Evolutionary conservation across 2,113 vertebrate genomes (phyloP).

Genomic region (Cyanoderma ruficeps): DNA sequence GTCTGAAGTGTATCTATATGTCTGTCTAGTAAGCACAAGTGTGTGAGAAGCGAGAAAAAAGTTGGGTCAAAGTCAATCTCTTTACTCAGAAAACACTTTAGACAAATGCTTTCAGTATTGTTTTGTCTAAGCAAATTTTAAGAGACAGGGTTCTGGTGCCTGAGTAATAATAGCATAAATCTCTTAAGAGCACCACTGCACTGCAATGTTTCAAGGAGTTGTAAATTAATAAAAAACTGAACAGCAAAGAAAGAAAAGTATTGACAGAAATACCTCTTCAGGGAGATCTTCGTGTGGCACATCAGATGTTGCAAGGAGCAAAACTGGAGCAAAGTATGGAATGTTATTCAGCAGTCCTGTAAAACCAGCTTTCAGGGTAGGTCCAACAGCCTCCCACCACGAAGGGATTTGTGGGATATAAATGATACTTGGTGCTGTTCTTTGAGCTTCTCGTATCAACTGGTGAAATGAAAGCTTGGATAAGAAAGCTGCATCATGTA

Average conservation of each 20-base stretch:
- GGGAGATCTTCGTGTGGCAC: slow-evolving; percentile 60
- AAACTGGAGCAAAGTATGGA: slow-evolving; percentile 90
- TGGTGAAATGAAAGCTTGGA: slow-evolving; percentile 49
- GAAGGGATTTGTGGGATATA: slow-evolving; percentile 88
- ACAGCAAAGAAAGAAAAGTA: not conserved
- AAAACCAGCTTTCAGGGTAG: slow-evolving; percentile 86
- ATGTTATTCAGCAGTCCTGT: slow-evolving; percentile 86
- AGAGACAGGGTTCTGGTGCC: not conserved
- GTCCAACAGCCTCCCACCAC: slow-evolving; percentile 91
- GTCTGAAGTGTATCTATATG: not conserved
- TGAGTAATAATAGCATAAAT: not conserved
- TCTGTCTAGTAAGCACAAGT: not conserved
- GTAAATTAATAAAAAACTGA: not conserved
- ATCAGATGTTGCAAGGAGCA: slow-evolving; percentile 91
- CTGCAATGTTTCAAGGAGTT: not conserved
- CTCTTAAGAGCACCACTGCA: not conserved
- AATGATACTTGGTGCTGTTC: slow-evolving; percentile 89
- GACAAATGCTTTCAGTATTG: not conserved
- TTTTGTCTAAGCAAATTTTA: not conserved
- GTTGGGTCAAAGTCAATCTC: not conserved
- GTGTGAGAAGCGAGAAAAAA: not conserved
- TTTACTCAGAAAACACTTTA: not conserved
- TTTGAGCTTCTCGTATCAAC: slow-evolving; percentile 90
- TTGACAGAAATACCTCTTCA: slow-evolving; percentile 69
- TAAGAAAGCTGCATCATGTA: not conserved